Evolutionary conservation across 1,140 invertebrate species (phyloP).

Genomic region (Saccostrea echinata): DNA sequence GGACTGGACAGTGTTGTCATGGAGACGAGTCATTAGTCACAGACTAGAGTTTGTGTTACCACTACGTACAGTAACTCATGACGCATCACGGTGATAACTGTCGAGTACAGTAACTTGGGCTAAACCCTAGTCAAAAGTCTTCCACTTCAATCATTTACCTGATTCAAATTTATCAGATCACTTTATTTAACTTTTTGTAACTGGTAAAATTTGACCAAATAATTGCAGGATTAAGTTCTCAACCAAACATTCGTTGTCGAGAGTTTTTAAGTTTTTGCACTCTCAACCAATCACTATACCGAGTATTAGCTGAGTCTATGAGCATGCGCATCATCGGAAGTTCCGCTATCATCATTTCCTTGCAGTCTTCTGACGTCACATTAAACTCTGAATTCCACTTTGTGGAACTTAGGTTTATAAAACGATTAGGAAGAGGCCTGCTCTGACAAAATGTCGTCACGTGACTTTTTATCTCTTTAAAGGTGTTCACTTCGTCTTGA

Average conservation of each 20-base stretch:
- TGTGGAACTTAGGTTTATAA: conserved; percentile 50
- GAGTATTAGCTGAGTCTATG: conserved; percentile 54
- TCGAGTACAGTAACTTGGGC: too few relatives aligned
- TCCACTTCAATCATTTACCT: too few relatives aligned
- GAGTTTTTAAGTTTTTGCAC: not conserved
- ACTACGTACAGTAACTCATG: too few relatives aligned
- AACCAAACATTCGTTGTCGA: not conserved
- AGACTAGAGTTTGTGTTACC: too few relatives aligned
- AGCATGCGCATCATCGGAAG: conserved; percentile 60
- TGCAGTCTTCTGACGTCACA: conserved; percentile 61
- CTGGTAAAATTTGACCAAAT: too few relatives aligned
- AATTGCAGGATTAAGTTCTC: not conserved
- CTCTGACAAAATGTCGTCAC: conserved; percentile 62
- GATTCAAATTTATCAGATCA: too few relatives aligned
- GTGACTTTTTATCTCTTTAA: conserved; percentile 57
- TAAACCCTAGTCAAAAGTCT: too few relatives aligned
- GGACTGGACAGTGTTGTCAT: too few relatives aligned
- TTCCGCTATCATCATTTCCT: conserved; percentile 64
- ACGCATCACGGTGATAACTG: too few relatives aligned
- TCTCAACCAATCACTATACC: conserved; percentile 37
- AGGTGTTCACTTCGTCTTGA: conserved; percentile 64
- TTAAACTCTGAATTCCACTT: conserved; percentile 64
- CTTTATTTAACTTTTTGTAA: too few relatives aligned
- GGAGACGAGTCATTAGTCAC: too few relatives aligned
- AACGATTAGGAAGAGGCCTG: not conserved